These are phyloP conservation scores for Vanacampus margaritifer DNA, from an alignment of 2,113 vertebrate genomes.

Conservation along the genomic window DNA sequence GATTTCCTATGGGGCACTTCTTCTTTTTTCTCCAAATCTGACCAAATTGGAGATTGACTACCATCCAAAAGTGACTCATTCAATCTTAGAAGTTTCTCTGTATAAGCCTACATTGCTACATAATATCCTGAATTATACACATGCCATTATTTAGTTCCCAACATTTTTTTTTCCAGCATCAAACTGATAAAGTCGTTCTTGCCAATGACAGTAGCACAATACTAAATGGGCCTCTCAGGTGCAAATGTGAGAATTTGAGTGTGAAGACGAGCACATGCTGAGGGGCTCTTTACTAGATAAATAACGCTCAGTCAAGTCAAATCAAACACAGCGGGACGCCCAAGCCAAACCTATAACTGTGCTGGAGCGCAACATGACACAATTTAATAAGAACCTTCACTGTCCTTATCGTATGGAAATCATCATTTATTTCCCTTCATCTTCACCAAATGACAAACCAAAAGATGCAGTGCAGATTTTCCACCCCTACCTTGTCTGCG, in stretches of 20 bases:
- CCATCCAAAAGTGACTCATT: neutral
- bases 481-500: neutral
- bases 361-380: conserved; percentile 30
- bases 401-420: conserved; percentile 13
- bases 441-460: conserved; percentile 9
- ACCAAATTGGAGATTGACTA: neutral
- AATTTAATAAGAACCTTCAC: conserved; percentile 1
- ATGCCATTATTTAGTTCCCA: neutral
- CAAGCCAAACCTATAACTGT: conserved; percentile 43
- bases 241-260: conserved; percentile 29
- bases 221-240: conserved; percentile 11
- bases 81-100: neutral
- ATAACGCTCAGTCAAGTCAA: conserved; percentile 43
- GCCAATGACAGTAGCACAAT: no score
- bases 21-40: neutral
- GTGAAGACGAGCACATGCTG: conserved; percentile 14
- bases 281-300: conserved; percentile 29
- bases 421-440: conserved; percentile 25
- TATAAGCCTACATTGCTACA: neutral
- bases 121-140: neutral
- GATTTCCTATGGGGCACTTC: neutral
- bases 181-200: neutral
- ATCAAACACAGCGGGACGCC: conserved; percentile 34
- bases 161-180: neutral
- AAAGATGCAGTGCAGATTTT: conserved; percentile 45